phyloP scores from a whole-genome alignment of 2,797 vertebrate genomes.

The Austrolebias charrua region DNA sequence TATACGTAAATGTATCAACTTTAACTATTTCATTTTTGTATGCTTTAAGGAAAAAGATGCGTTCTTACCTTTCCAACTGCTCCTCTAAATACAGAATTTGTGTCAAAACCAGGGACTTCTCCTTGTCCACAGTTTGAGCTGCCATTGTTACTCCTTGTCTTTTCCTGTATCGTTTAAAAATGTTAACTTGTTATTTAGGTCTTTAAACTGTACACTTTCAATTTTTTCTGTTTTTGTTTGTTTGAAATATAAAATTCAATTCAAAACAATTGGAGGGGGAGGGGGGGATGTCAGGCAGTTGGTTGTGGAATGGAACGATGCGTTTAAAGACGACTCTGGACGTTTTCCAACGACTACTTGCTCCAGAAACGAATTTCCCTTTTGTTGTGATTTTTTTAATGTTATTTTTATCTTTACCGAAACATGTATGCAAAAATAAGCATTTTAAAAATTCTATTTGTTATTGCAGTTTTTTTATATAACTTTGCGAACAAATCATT shows the following conservation, averaged over 20 bases:
- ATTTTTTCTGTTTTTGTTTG: not conserved
- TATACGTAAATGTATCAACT: not conserved
- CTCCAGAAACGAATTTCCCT: not conserved
- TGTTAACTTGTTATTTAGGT: no score
- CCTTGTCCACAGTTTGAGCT: not conserved
- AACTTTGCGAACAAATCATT: no score
- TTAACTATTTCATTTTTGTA: not conserved
- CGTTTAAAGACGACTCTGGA: constrained; percentile 24
- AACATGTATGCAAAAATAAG: no score
- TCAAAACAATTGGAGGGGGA: no score
- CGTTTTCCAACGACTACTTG: not conserved
- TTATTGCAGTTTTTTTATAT: no score
- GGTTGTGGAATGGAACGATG: constrained; percentile 1
- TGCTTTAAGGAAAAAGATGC: not conserved
- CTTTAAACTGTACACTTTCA: no score
- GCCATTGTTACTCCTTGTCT: not conserved
- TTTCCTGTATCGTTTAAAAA: not conserved
- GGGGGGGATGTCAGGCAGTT: not conserved
- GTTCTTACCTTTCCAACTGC: constrained; percentile 27
- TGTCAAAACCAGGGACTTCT: constrained; percentile 3
- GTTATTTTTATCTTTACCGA: no score
- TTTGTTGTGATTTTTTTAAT: no score
- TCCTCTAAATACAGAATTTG: constrained; percentile 40
- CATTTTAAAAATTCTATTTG: no score
- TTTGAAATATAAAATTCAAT: no score